phyloP scores from a whole-genome alignment of 2,113 vertebrate species.

The Bubo blakistoni region DNA sequence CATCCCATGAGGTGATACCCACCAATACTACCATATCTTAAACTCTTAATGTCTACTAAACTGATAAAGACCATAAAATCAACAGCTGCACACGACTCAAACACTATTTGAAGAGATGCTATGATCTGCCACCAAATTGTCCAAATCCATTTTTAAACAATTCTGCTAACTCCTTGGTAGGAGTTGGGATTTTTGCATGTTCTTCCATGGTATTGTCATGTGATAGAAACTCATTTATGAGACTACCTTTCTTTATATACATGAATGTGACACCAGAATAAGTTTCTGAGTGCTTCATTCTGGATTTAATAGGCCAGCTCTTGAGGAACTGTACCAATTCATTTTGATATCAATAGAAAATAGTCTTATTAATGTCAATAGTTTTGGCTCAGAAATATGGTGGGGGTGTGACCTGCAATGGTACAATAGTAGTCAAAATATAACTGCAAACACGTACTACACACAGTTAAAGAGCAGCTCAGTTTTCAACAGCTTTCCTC shows the following conservation, averaged over 20 bases:
- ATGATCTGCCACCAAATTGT: not conserved
- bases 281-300: not conserved
- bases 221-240: not conserved
- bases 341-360: not conserved
- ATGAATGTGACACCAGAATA: not conserved
- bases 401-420: not conserved
- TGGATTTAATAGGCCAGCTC: not conserved
- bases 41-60: not conserved
- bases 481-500: not conserved
- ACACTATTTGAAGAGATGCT: not conserved
- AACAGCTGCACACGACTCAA: not conserved
- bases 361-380: not conserved
- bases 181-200: accelerated
- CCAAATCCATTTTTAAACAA: not conserved
- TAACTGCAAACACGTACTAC: not conserved
- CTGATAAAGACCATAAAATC: not conserved
- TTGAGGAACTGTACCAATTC: not conserved
- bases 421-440: not conserved
- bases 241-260: not conserved
- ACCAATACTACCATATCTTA: not conserved
- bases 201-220: not conserved
- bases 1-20: not conserved
- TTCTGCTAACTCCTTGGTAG: not conserved
- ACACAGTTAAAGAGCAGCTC: not conserved
- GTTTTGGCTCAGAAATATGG: not conserved